Conservation (phyloP, 2,888 invertebrate species). For the Apeira syringaria region DNA sequence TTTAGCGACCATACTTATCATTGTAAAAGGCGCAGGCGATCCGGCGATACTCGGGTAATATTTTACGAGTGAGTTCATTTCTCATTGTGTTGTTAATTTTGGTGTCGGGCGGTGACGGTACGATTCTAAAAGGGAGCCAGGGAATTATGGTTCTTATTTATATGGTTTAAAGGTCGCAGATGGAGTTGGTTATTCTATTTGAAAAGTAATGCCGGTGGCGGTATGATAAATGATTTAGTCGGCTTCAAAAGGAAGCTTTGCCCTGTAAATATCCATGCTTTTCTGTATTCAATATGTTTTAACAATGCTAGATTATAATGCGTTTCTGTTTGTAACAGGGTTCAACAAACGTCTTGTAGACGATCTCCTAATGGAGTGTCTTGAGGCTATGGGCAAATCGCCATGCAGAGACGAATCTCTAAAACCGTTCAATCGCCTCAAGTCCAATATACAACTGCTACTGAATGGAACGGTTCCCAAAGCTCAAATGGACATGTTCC, state of each 20-base stretch:
- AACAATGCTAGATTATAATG: conserved; percentile 19
- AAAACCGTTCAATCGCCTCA: conserved; percentile 85
- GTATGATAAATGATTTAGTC: conserved; percentile 19
- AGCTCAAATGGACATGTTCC: conserved; percentile 90
- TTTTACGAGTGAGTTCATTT: conserved; percentile 72
- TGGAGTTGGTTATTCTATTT: conserved; percentile 25
- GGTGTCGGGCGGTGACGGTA: conserved; percentile 67
- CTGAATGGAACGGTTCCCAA: conserved; percentile 92
- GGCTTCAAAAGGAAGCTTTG: conserved; percentile 34
- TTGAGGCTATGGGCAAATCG: conserved; percentile 88
- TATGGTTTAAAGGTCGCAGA: conserved; percentile 27
- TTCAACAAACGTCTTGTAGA: conserved; percentile 90
- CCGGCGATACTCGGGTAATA: conserved; percentile 58
- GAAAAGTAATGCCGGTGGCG: conserved; percentile 39
- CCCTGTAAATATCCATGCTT: conserved; percentile 34
- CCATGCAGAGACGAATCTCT: conserved; percentile 84
- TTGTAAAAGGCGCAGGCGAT: conserved; percentile 49
- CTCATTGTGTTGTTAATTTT: conserved; percentile 73
- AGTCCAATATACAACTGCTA: conserved; percentile 89
- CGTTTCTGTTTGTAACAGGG: conserved; percentile 51
- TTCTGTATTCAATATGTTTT: conserved; percentile 1
- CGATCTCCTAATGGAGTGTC: conserved; percentile 90
- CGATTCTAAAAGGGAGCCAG: conserved; percentile 31
- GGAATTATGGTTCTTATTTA: conserved; percentile 36
- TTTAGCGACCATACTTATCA: conserved; percentile 62